Evolutionary conservation across 2,888 invertebrate genomes (phyloP).

Genomic region (Nesidiocoris tenuis): DNA sequence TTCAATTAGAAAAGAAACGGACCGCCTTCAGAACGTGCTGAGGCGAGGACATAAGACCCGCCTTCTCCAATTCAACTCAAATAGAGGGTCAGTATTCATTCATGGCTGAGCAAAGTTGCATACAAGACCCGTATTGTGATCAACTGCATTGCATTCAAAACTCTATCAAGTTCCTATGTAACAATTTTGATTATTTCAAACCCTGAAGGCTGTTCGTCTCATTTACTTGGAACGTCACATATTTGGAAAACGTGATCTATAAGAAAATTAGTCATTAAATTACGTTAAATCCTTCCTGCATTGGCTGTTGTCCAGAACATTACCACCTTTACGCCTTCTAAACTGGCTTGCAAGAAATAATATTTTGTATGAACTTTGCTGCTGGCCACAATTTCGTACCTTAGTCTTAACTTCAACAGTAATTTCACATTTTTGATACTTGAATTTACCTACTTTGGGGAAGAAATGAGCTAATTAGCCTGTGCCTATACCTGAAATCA

Average conservation of each 20-base stretch:
- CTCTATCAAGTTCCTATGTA: not conserved
- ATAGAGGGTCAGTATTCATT: slow-evolving; percentile 74
- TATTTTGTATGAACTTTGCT: slow-evolving; percentile 45
- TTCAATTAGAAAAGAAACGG: slow-evolving; percentile 46
- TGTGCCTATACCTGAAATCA: too few relatives aligned
- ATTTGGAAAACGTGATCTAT: not conserved
- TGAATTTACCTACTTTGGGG: too few relatives aligned
- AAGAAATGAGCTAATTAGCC: too few relatives aligned
- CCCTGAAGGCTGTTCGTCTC: slow-evolving; percentile 43
- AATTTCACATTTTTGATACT: not conserved
- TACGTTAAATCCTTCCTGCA: not conserved
- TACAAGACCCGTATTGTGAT: slow-evolving; percentile 25
- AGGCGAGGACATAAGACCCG: slow-evolving; percentile 87
- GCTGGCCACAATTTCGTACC: slow-evolving; percentile 33
- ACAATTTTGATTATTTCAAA: too few relatives aligned
- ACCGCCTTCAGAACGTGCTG: slow-evolving; percentile 82
- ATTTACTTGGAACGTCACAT: not conserved
- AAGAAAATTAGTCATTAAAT: not conserved
- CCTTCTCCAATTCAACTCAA: slow-evolving; percentile 84
- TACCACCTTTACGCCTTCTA: not conserved
- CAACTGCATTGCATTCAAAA: slow-evolving; percentile 1
- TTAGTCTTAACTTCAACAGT: not conserved
- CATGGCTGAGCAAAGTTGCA: slow-evolving; percentile 49
- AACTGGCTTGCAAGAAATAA: slow-evolving; percentile 31
- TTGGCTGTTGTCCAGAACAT: too few relatives aligned